Evolutionary conservation across 2,113 vertebrate genomes (phyloP).

Genomic region (Shinisaurus crocodilurus): DNA sequence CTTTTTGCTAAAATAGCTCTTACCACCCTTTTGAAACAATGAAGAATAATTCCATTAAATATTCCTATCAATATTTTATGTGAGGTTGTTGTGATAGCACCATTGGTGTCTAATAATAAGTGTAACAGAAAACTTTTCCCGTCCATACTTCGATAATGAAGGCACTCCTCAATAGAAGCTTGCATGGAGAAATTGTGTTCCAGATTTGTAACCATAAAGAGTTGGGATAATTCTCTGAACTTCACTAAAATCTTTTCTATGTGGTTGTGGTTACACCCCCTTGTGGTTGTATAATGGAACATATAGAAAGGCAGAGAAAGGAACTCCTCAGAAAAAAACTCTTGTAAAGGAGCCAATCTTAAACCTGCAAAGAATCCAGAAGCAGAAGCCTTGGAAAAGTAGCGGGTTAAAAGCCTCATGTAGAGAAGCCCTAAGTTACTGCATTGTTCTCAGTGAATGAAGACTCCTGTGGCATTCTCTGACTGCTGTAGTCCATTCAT

Average conservation of each 20-base stretch:
- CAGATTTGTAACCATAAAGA: neutral
- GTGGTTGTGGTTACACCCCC: too few relatives aligned
- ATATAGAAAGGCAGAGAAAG: too few relatives aligned
- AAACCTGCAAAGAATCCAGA: too few relatives aligned
- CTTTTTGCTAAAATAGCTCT: constrained; percentile 9
- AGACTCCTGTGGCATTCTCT: neutral
- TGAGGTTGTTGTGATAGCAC: neutral
- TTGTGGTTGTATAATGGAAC: too few relatives aligned
- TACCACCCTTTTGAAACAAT: neutral
- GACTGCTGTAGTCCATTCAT: neutral
- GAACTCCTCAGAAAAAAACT: too few relatives aligned
- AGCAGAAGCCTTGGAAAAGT: too few relatives aligned
- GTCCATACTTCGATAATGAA: neutral
- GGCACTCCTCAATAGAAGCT: neutral
- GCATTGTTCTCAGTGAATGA: neutral
- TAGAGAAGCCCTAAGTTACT: neutral
- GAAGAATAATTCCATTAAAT: neutral
- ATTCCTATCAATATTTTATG: constrained; percentile 16
- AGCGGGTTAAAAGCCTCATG: too few relatives aligned
- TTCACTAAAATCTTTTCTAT: neutral
- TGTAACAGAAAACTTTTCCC: neutral
- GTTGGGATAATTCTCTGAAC: neutral
- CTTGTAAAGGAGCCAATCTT: too few relatives aligned
- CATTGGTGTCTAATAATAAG: neutral
- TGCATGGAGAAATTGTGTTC: neutral